Base-by-base conservation (phyloP, 2,888 invertebrate genomes). In the Matsumyia berberina region DNA sequence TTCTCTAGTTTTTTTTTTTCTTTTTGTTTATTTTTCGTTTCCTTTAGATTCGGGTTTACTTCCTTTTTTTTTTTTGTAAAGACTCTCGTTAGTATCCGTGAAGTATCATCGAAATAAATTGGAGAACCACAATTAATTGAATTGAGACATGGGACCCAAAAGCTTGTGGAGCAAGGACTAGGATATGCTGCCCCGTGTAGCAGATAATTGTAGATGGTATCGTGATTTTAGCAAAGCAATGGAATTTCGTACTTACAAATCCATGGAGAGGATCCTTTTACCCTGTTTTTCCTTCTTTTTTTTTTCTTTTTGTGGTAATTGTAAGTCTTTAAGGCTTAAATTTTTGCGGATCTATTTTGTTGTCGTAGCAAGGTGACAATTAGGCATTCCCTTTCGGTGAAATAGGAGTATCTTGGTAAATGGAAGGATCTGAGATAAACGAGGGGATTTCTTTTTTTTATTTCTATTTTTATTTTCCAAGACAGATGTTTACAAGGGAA, bases 61-160 rank as follows among this genome's bases (percentile, higher is more conserved):
- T 51, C n/a, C 31, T 33, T 66, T 15, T 24, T 33, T 53, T 53
- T 42, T 19, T 17, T 37, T 19, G 31, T 33, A 6, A 9, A 42
- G 67, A 51, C 67, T 67, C 46, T 58, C 58, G 58, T 60, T 76
- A 60, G 76, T 49, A 67, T 51, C 76, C 24, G 60, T 69, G 51
- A 60, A 69, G 77, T 42, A 44, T 60, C 53, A 39, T 58, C n/a
- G 24, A 77, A 67, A 67, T 67, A 69, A 69, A 69, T 77, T 77
- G 67, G 53, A 69, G 67, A 67, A 67, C 60, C 77, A 60, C 67
- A 67, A 77, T 77, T 77, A 77, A 77, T 77, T 77, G 77, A 77
- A 77, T 77, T 35, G 77, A 42, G 51, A 53, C 67, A 60, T 51
- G 77, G 67, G 19, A 51, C 49, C 29, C 24, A 35, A 35, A 58